These are phyloP conservation scores for Orientallactaga sibirica DNA, from an alignment of 2,797 vertebrate genomes.

Conservation along the genomic window DNA sequence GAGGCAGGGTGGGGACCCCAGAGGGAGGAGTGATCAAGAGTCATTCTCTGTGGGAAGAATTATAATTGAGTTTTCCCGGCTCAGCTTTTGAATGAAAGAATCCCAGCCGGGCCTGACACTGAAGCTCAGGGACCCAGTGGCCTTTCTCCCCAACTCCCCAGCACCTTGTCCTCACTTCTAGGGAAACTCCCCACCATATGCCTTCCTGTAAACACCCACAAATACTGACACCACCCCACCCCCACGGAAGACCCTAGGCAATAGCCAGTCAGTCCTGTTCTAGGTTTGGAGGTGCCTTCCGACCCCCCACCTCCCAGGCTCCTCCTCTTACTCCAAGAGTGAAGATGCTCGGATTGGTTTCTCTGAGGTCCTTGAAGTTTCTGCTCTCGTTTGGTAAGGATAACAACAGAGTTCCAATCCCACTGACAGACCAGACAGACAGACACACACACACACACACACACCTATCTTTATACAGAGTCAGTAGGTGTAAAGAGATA, in stretches of 20 bases:
- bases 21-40: not conserved
- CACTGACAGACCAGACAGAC: not conserved
- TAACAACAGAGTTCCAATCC: not conserved
- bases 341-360: not conserved
- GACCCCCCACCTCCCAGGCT: no score
- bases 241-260: not conserved
- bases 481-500: not conserved
- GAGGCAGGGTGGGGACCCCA: conserved; percentile 5
- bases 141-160: not conserved
- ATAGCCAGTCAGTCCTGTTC: not conserved
- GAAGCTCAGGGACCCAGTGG: not conserved
- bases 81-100: conserved; percentile 63
- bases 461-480: not conserved
- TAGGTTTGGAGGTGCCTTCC: not conserved
- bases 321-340: not conserved
- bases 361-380: not conserved
- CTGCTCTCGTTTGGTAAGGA: conserved; percentile 1
- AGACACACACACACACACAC: not conserved
- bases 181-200: not conserved
- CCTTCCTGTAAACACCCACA: not conserved
- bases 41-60: conserved; percentile 55
- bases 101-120: conserved; percentile 10
- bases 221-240: not conserved
- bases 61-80: conserved; percentile 53
- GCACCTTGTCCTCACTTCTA: conserved; percentile 3